Base-by-base conservation (phyloP, 2,888 invertebrate species). In the Leucania comma region DNA sequence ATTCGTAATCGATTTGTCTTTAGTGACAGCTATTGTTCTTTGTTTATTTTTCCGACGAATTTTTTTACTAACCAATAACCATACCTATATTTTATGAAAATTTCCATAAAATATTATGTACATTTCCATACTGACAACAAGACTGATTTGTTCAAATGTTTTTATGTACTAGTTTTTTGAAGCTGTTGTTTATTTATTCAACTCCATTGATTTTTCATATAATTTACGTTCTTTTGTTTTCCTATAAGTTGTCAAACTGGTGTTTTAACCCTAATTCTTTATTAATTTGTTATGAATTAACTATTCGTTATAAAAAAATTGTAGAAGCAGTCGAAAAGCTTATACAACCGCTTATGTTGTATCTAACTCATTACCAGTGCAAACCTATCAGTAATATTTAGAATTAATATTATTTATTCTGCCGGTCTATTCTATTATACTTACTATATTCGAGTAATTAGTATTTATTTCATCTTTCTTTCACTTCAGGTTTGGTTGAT, bases 1-100 rank as follows among this genome's bases (percentile, higher is more conserved):
- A 8, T 22, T 14, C 0, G 17, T 12, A 35, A 76, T 69, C 42
- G 53, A 70, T 70, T 38, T 54, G 10, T 70, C 38, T 32, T 14
- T 20, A 24, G 17, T 71, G 26, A 38, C 35, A 54, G 20, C 20
- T 12, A 46, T 14, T 35, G 6, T 26, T 54, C 32, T 42, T 46
- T 12, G 35, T 22, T 42, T 57, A 32, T 10, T 48, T 32, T 20
- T 46, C 17, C 32, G 10, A 12, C 6, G 24, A n/a, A 17, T 24
- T 9, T 46, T n/a, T n/a, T 65, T 17, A 53, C 26, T 53, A 26
- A 20, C 42, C n/a, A 38, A 6, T 35, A 46, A 6, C n/a, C n/a
- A n/a, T n/a, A n/a, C n/a, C n/a, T n/a, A n/a, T n/a, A n/a, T n/a
- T n/a, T n/a, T n/a, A n/a, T n/a, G 46, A 29, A 62, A 17, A 17